Conservation (phyloP, 2,888 invertebrate genomes). For the Parapristionchus giblindavisi region DNA sequence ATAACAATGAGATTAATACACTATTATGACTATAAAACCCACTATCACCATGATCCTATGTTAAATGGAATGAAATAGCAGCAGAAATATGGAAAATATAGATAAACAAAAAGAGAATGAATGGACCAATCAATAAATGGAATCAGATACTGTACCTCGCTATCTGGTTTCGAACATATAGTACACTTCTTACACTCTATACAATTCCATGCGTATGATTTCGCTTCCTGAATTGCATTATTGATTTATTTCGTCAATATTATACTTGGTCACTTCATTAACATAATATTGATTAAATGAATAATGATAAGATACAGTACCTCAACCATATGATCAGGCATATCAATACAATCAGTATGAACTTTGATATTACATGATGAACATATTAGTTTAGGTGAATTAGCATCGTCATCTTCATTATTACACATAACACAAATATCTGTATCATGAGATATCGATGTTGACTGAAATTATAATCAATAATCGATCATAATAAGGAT, state of each 20-base stretch:
- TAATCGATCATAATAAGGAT: too few relatives aligned
- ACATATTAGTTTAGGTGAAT: conserved; percentile 43
- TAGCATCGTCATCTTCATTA: conserved; percentile 21
- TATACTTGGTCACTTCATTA: background rate
- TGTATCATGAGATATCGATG: background rate
- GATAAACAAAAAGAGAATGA: too few relatives aligned
- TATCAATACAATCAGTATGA: conserved; percentile 87
- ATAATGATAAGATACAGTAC: conserved; percentile 14
- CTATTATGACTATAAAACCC: too few relatives aligned
- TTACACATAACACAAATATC: conserved; percentile 42
- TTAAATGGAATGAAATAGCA: too few relatives aligned
- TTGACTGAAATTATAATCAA: too few relatives aligned
- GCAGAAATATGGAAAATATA: too few relatives aligned
- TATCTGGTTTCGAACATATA: conserved; percentile 82
- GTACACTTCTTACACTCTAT: conserved; percentile 90
- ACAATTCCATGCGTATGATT: conserved; percentile 88
- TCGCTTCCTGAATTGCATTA: conserved; percentile 78
- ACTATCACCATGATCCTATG: too few relatives aligned
- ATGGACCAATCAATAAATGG: too few relatives aligned
- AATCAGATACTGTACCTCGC: conserved; percentile 75
- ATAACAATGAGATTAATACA: too few relatives aligned
- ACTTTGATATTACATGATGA: conserved; percentile 51
- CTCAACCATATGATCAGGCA: conserved; percentile 83
- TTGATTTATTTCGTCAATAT: too few relatives aligned
- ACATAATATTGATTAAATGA: background rate